Percentiles rank a stretch among this genome's conserved stretches.
phyloP scores from a whole-genome alignment of 2,797 vertebrate species.

The Mormyrus hasselquistii region DNA sequence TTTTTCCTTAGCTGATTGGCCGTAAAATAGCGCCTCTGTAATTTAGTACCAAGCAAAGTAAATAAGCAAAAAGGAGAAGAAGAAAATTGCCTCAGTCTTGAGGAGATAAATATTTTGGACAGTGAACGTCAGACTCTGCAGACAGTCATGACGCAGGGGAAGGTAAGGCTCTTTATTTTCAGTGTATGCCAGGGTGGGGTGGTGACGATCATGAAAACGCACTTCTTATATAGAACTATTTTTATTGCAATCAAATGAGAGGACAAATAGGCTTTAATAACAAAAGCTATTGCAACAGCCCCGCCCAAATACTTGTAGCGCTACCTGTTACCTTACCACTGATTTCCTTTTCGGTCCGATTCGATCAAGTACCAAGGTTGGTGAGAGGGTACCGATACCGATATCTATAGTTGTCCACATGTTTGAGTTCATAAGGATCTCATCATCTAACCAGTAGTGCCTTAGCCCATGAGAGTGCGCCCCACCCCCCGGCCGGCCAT shows the following conservation, averaged over 20 bases:
- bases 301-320: not conserved
- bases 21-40: not conserved
- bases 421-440: no score
- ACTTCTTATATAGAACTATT: not conserved
- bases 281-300: not conserved
- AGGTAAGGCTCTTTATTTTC: slow-evolving; percentile 12
- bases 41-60: not conserved
- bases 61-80: not conserved
- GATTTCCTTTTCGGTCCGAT: not conserved
- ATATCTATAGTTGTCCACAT: not conserved
- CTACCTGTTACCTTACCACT: not conserved
- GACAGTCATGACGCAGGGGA: slow-evolving; percentile 27
- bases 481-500: not conserved
- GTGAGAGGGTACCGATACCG: not conserved
- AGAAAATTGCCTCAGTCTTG: not conserved
- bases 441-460: not conserved
- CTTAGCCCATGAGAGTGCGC: not conserved
- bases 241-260: not conserved
- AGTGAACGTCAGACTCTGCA: not conserved
- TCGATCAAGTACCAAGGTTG: not conserved
- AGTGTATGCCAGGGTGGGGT: not conserved
- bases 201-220: not conserved
- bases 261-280: not conserved
- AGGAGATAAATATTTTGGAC: not conserved
- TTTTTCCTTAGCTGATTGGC: not conserved